Base-by-base conservation (phyloP, 2,888 invertebrate species). In the Drosophila macrospina region DNA sequence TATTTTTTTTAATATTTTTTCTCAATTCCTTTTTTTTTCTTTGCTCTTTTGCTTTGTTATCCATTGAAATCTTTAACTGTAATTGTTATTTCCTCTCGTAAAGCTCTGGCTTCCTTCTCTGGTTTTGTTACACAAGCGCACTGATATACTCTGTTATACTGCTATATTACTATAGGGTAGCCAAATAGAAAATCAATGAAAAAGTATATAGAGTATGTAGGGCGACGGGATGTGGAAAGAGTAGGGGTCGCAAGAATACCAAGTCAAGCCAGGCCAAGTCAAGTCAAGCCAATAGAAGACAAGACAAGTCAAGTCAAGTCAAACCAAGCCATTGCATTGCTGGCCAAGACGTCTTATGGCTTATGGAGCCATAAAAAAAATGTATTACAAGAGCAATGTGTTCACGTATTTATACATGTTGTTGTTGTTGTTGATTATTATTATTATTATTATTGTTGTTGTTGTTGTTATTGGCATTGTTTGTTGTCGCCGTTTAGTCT, bases 341-440 rank as follows among this genome's bases (percentile, higher is more conserved):
- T 47, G 59, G 50, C 13, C 44, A 54, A 69, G 60, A 70, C 52
- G 60, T 79, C 71, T 65, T 79, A 69, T 75, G 71, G 79, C 74
- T 69, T 79, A 55, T 69, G 65, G 76, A 47, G 65, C 82, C 66
- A 82, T 68, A 72, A 60, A 60, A 20, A 80, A 51, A 52, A 64
- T 71, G 59, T 63, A 56, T 60, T 80, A 62, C 74, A 78, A 72
- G 59, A 77, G 56, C 72, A 70, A 70, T 57, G 56, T 64, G 34
- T 55, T 37, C 54, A 59, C 52, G 42, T 76, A 64, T 57, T 44
- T 44, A 24, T 57, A 3, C 30, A n/a, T 44, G 13, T 37, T 54
- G 32, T 15, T 47, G 36, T 32, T 20, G 26, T 28, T 61, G 24
- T 39, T 59, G 37, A 28, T 24, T 51, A 11, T 24, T 47, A 16